phyloP scores from a whole-genome alignment of 30 jellyfish, hydroid and myxozoan species.

The Hydractinia symbiolongicarpus region DNA sequence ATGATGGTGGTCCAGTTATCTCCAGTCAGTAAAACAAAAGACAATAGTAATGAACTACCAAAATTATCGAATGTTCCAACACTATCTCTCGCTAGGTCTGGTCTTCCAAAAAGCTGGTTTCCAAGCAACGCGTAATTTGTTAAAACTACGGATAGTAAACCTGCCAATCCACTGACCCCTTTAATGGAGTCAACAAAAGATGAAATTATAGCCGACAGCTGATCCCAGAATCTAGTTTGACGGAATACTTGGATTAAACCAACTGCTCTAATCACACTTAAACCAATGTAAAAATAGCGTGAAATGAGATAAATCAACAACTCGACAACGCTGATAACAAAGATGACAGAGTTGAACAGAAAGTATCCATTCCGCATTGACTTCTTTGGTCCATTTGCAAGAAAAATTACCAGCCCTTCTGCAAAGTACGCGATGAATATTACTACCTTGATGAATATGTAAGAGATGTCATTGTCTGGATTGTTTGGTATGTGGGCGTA shows the following conservation, averaged over 20 bases:
- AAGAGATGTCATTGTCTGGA: neutral
- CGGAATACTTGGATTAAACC: conserved; percentile 47
- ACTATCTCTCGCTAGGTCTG: neutral
- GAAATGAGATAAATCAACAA: neutral
- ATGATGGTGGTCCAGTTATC: conserved; percentile 71
- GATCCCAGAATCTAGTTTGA: conserved; percentile 49
- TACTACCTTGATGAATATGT: conserved; percentile 11
- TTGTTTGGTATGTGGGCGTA: neutral
- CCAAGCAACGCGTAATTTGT: conserved; percentile 71
- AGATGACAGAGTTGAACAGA: conserved; percentile 14
- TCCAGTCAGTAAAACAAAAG: conserved; percentile 71
- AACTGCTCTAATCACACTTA: conserved; percentile 38
- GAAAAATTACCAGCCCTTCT: conserved; percentile 31
- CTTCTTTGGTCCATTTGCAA: conserved; percentile 33
- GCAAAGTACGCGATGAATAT: conserved; percentile 2
- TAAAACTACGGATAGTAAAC: conserved; percentile 43
- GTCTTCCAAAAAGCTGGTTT: conserved; percentile 46
- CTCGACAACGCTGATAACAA: conserved; percentile 30
- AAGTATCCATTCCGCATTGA: conserved; percentile 14
- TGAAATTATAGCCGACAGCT: conserved; percentile 29
- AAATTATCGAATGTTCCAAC: conserved; percentile 45
- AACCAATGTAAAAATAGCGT: conserved; percentile 21
- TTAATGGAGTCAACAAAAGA: conserved; percentile 47
- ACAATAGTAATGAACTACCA: conserved; percentile 47
- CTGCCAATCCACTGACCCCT: conserved; percentile 46